phyloP scores from a whole-genome alignment of 2,797 vertebrate genomes.

The Huso huso region DNA sequence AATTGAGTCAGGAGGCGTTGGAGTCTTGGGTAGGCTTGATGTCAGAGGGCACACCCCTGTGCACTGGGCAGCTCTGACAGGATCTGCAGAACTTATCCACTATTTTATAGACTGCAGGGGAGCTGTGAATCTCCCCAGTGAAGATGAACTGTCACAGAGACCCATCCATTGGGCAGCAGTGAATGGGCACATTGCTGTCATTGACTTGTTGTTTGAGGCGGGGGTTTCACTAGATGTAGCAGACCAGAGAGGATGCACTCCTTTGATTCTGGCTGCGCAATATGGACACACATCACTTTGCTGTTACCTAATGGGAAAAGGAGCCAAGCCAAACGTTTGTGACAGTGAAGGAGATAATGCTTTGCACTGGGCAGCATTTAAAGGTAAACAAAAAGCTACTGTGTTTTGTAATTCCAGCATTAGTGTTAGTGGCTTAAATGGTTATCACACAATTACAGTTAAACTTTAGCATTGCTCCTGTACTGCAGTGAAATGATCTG shows the following conservation, averaged over 20 bases:
- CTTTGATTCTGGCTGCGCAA: slow-evolving; percentile 26
- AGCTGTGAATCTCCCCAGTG: slow-evolving; percentile 20
- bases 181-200: slow-evolving; percentile 18
- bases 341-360: slow-evolving; percentile 29
- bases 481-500: too few species aligned
- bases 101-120: slow-evolving; percentile 19
- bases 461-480: too few species aligned
- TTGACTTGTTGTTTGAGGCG: slow-evolving; percentile 25
- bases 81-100: slow-evolving; percentile 10
- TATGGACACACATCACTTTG: slow-evolving; percentile 22
- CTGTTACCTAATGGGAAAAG: slow-evolving; percentile 28
- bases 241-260: slow-evolving; percentile 27
- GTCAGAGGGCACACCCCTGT: slow-evolving; percentile 10
- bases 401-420: too few species aligned
- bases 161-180: slow-evolving; percentile 28
- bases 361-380: slow-evolving; percentile 29
- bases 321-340: slow-evolving; percentile 20
- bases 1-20: slow-evolving; percentile 8
- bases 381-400: slow-evolving; percentile 16
- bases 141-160: slow-evolving; percentile 22
- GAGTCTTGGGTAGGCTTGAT: slow-evolving; percentile 16
- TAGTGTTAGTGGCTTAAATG: too few species aligned
- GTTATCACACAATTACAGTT: too few species aligned
- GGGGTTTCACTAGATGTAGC: slow-evolving; percentile 25
- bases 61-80: slow-evolving; percentile 22